Evolutionary conservation across 2,797 vertebrate genomes (phyloP), one percentile per base, ranked within the genome.

Genomic region (Sebastes reedi): DNA sequence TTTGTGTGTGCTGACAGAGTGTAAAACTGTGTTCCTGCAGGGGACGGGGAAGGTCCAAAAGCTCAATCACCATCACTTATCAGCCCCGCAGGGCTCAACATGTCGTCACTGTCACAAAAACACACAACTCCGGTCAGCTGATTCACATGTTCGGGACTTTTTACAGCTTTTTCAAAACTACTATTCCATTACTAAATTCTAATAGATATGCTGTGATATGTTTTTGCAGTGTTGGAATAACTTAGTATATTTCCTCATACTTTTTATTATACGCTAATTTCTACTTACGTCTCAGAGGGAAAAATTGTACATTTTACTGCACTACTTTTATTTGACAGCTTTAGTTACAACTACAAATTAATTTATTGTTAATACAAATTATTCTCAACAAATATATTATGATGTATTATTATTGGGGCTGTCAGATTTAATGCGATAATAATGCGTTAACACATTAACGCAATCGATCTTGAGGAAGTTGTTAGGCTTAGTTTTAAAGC

Each of bases 21-120:
- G 87, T 79, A 72, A 84, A 73, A 25, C 70, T 55, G 30, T 3
- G 4, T 54, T 76, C 74, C 84, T 89, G 36, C 22, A 27, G 87
- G 87, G 79, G 82, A 89, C 77, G 18, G 52, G 34, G n/a, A 18
- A n/a, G 42, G 66, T 81, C 82, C 80, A 87, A 82, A 77, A 65
- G 55, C 42, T 77, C 79, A 65, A 67, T 84, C 84, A 79, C 67
- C 56, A 39, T 80, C 80, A 80, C 77, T 82, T 72, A 77, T 72
- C 77, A 32, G 56, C 42, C 65, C 79, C 61, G 75, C 25, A 56
- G 78, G 79, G 72, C 60, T 55, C 70, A 24, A 72, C 61, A 66
- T 59, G 68, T 30, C 42, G 27, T 42, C 32, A 8, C 73, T 52
- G 72, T 76, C 67, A 29, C 32, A 25, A 14, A 55, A 46, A 60